Percentiles rank a stretch among this genome's conserved stretches.
Conservation (phyloP, 2,888 invertebrate genomes). For the Furcula furcula region DNA sequence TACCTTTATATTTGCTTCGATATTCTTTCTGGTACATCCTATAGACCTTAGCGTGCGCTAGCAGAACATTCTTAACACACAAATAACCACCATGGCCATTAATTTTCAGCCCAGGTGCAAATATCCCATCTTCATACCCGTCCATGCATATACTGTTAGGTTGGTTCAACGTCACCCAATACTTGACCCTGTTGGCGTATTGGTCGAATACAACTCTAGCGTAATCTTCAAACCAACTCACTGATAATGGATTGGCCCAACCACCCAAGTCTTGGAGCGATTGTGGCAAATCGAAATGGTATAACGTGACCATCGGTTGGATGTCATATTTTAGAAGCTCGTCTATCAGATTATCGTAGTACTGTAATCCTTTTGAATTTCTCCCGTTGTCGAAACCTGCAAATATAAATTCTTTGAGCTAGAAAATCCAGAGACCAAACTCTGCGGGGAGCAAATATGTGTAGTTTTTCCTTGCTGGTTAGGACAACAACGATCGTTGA, state of each 20-base stretch:
- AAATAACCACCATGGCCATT: slow-evolving; percentile 74
- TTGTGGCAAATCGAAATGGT: slow-evolving; percentile 63
- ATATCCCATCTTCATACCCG: slow-evolving; percentile 61
- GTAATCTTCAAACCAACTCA: slow-evolving; percentile 73
- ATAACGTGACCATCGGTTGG: slow-evolving; percentile 56
- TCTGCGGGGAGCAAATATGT: too few relatives aligned
- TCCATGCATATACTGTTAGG: slow-evolving; percentile 65
- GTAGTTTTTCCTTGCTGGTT: too few relatives aligned
- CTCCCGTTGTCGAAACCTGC: slow-evolving; percentile 53
- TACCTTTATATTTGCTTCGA: slow-evolving; percentile 52
- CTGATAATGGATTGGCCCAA: slow-evolving; percentile 49
- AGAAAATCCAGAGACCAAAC: too few relatives aligned
- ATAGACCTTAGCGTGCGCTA: slow-evolving; percentile 82
- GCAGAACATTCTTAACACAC: slow-evolving; percentile 74
- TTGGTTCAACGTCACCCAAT: slow-evolving; percentile 84
- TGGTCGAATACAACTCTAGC: slow-evolving; percentile 61
- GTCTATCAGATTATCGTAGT: slow-evolving; percentile 81
- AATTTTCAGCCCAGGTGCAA: slow-evolving; percentile 55
- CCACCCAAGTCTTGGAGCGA: slow-evolving; percentile 58
- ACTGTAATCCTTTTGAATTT: slow-evolving; percentile 64
- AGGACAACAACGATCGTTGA: too few relatives aligned
- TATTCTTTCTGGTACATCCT: slow-evolving; percentile 62
- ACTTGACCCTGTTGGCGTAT: slow-evolving; percentile 73
- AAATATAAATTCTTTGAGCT: too few relatives aligned
- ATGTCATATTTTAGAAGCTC: slow-evolving; percentile 60